These are phyloP conservation scores for Lindbergichthys nudifrons DNA, from an alignment of 2,797 vertebrate species.

Conservation along the genomic window DNA sequence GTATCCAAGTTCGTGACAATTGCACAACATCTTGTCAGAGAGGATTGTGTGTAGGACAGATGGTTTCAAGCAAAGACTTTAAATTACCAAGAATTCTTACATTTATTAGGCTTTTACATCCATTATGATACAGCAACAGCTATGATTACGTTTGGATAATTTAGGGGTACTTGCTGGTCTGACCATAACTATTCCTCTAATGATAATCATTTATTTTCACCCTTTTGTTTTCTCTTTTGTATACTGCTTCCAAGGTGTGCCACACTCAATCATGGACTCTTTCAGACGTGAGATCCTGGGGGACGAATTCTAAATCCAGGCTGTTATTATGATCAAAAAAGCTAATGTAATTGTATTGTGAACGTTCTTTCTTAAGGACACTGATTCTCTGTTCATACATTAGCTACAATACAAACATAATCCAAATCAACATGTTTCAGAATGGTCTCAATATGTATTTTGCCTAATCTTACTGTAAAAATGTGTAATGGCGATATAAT, in stretches of 20 bases:
- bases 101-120: constrained; percentile 19
- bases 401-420: too few species aligned
- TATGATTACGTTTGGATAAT: not conserved
- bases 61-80: constrained; percentile 14
- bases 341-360: not conserved
- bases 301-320: not conserved
- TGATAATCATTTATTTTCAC: constrained; percentile 51
- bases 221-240: constrained; percentile 13
- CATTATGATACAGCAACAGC: not conserved
- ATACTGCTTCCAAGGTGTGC: constrained; percentile 8
- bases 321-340: not conserved
- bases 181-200: constrained; percentile 33
- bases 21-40: constrained; percentile 6
- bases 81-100: not conserved
- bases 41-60: constrained; percentile 6
- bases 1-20: too few species aligned
- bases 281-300: constrained; percentile 13
- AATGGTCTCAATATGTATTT: not conserved
- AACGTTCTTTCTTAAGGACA: not conserved
- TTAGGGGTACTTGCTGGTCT: constrained; percentile 2
- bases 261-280: not conserved
- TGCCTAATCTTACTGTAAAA: not conserved
- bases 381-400: too few species aligned
- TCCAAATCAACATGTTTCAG: not conserved
- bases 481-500: not conserved